Percentiles rank a stretch among this genome's conserved stretches.
Evolutionary conservation across 1,140 invertebrate genomes (phyloP).

Genomic region (Lepidurus packardi): DNA sequence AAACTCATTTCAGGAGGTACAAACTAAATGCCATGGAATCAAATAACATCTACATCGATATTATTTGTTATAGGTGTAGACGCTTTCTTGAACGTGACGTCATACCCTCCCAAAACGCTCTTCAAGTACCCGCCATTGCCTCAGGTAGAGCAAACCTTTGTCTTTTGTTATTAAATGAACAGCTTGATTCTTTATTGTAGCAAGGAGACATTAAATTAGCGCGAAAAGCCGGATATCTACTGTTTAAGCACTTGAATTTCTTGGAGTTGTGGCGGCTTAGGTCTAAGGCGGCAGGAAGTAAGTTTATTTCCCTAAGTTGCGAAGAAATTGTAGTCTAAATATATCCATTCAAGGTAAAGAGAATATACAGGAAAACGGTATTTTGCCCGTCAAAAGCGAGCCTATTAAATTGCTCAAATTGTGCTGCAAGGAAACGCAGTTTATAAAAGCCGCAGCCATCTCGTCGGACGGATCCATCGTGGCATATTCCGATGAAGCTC

Average conservation of each 20-base stretch:
- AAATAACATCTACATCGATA: not conserved
- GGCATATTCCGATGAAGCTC: constrained; percentile 62
- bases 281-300: constrained; percentile 31
- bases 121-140: constrained; percentile 65
- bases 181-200: constrained; percentile 41
- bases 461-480: constrained; percentile 62
- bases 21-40: not conserved
- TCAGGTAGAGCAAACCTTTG: constrained; percentile 38
- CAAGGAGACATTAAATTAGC: constrained; percentile 56
- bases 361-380: constrained; percentile 31
- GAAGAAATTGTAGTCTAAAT: not conserved
- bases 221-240: constrained; percentile 52
- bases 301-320: no score
- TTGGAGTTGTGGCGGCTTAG: constrained; percentile 60
- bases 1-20: constrained; percentile 65
- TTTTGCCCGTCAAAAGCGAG: constrained; percentile 49
- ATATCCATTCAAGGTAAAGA: not conserved
- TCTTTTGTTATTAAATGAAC: not conserved
- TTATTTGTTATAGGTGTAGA: constrained; percentile 53
- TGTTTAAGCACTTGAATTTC: constrained; percentile 62
- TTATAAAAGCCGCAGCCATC: constrained; percentile 59
- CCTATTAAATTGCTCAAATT: constrained; percentile 61
- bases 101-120: constrained; percentile 57
- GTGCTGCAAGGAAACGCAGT: constrained; percentile 54
- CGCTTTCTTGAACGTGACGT: constrained; percentile 63